These are phyloP conservation scores for Rhinolophus ferrumequinum DNA, from an alignment of 2,113 vertebrate species.

Conservation along the genomic window DNA sequence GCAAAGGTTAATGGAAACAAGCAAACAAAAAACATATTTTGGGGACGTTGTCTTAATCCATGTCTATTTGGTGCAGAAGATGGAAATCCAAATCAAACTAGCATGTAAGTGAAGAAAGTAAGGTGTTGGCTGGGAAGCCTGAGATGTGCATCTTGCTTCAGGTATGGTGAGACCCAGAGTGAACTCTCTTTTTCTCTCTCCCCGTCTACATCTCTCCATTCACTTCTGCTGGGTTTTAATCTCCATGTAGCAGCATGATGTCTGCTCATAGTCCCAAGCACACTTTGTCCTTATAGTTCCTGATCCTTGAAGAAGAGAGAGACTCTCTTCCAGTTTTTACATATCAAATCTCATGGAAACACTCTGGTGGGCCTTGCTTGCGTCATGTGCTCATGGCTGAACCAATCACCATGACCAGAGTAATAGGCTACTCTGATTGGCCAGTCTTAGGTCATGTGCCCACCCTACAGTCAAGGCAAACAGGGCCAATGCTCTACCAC, in stretches of 20 bases:
- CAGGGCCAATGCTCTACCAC: not conserved
- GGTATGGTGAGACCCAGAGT: not conserved
- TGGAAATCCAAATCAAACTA: not conserved
- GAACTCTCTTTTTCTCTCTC: not conserved
- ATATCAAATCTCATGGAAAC: not conserved
- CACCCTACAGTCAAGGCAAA: not conserved
- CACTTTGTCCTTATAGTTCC: not conserved
- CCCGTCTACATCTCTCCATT: not conserved
- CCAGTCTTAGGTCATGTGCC: not conserved
- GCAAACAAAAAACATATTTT: not conserved
- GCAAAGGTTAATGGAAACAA: conserved; percentile 16
- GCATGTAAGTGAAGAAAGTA: not conserved
- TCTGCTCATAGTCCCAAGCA: not conserved
- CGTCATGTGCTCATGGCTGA: not conserved
- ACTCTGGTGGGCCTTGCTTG: not conserved
- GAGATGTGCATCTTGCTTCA: not conserved
- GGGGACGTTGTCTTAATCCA: not conserved
- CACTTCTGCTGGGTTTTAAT: not conserved
- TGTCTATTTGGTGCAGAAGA: not conserved
- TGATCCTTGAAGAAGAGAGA: not conserved
- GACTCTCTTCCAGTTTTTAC: not conserved
- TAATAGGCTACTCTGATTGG: not conserved
- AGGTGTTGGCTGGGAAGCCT: not conserved
- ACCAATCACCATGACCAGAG: not conserved
- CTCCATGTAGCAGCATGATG: not conserved